Conservation (phyloP, 2,888 invertebrate genomes). For the Drosophila putrida region DNA sequence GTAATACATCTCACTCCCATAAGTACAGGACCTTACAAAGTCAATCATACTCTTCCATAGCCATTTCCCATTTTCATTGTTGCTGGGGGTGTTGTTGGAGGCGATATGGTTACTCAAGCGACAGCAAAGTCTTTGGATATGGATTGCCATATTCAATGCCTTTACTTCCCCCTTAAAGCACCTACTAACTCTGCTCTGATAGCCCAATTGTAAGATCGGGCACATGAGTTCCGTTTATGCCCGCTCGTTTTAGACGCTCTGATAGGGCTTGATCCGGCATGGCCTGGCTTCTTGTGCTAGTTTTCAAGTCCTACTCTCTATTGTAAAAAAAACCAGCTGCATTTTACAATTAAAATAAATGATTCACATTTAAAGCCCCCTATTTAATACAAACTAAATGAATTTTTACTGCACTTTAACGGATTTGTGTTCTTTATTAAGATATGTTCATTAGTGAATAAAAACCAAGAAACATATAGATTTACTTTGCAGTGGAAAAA, state of each 20-base stretch:
- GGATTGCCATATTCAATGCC: constrained; percentile 35
- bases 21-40: too few species aligned
- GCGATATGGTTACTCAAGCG: constrained; percentile 45
- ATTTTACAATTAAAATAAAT: background rate
- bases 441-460: too few species aligned
- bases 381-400: too few species aligned
- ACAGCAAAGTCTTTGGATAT: constrained; percentile 26
- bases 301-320: constrained; percentile 22
- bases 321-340: constrained; percentile 15
- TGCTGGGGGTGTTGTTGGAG: constrained; percentile 19
- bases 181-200: constrained; percentile 56
- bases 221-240: constrained; percentile 77
- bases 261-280: constrained; percentile 42
- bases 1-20: too few species aligned
- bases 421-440: too few species aligned
- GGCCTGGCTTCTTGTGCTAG: constrained; percentile 37
- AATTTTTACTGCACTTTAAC: too few species aligned
- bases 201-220: constrained; percentile 69
- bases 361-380: too few species aligned
- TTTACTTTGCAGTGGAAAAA: too few species aligned
- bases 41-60: too few species aligned
- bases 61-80: background rate
- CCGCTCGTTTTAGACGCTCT: constrained; percentile 14
- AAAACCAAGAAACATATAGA: too few species aligned
- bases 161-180: constrained; percentile 45